Base-by-base conservation (phyloP, 2,113 vertebrate genomes). In the Zosterops japonicus region DNA sequence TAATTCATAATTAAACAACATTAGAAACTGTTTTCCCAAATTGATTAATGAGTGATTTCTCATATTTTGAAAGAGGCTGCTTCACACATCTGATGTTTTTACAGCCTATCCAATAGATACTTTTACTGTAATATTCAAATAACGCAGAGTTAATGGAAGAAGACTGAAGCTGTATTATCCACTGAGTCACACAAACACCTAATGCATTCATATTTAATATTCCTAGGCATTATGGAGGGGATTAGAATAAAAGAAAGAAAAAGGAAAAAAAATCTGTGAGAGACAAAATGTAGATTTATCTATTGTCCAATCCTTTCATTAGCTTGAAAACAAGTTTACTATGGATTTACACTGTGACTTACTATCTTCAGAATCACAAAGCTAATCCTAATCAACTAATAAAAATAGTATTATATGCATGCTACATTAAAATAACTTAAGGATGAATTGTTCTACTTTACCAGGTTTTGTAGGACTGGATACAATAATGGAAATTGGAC, bases 401-500 rank as follows among this genome's bases (percentile, higher is more conserved):
- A 93, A 86, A 95, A 90, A 89, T 64, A 90, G 83, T 39, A 24
- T 83, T 92, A 75, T 65, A 72, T 2, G 8, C 36, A 87, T 49
- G 72, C 41, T 94, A 64, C 60, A 78, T 92, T 95, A 95, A 93
- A 96, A 82, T 75, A 94, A 87, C 57, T 90, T 89, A 84, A 90
- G 61, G 92, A 94, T 92, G 86, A 89, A 94, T 90, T 76, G 68
- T 89, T 94, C 79, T 64, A 57, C 44, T 92, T 87, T 57, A 94
- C 69, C 85, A 94, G 63, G 87, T 86, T 90, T 95, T 90, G 63
- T 41, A 69, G 88, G 90, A 90, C 93, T 96, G 95, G 92, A 90
- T 95, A 90, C 90, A 96, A 93, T 97, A 95, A 95, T 31, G 92
- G 72, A 96, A 97, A 97, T 95, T 96, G 68, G 85, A 96, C 88